Conservation (phyloP, 1,140 invertebrate genomes). For the Aphis craccivora region DNA sequence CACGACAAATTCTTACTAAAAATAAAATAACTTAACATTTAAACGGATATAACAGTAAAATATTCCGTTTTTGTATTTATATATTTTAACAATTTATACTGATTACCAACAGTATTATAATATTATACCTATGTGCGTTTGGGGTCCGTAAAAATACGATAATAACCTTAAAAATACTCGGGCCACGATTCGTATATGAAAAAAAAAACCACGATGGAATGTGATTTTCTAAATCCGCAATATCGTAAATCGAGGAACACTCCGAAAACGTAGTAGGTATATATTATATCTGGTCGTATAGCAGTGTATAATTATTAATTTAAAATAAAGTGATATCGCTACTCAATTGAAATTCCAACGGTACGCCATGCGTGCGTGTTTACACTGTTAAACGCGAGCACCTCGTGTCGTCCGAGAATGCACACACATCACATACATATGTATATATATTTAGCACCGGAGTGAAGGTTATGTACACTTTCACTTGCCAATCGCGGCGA, state of each 20-base stretch:
- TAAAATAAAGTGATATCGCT: neutral
- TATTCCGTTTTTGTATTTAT: neutral
- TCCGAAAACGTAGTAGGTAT: neutral
- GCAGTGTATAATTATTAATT: neutral
- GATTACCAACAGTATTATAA: neutral
- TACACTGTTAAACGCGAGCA: constrained; percentile 10
- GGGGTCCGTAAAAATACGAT: neutral
- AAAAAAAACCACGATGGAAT: neutral
- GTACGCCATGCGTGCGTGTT: neutral
- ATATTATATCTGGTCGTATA: neutral
- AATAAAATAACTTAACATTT: neutral
- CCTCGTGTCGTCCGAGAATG: neutral
- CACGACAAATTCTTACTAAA: no score
- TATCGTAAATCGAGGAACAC: neutral
- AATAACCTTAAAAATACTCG: neutral
- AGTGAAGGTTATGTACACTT: constrained; percentile 23
- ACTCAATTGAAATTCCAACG: neutral
- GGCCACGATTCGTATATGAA: neutral
- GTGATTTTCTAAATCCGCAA: neutral
- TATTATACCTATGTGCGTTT: no score
- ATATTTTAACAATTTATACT: neutral
- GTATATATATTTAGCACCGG: neutral
- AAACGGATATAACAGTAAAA: neutral
- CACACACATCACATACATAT: neutral
- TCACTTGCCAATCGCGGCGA: neutral